phyloP scores from a whole-genome alignment of 2,113 vertebrate genomes.

The Calidris pygmaea region DNA sequence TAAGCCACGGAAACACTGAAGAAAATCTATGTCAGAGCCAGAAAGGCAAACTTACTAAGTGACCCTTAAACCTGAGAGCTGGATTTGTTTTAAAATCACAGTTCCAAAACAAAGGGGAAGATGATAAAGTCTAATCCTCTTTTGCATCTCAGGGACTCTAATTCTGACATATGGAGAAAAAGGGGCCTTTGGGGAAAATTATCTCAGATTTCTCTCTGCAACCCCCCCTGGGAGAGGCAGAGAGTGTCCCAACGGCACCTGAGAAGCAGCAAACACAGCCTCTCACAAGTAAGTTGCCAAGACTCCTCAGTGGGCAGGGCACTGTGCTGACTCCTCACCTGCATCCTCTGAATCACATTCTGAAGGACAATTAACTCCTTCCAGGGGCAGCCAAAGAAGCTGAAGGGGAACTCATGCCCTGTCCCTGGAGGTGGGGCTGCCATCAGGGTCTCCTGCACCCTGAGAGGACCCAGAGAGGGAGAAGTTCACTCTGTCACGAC shows the following conservation, averaged over 20 bases:
- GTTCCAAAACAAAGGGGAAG: not conserved
- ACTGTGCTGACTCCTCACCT: not conserved
- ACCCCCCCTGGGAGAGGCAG: not conserved
- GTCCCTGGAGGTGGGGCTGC: accelerated
- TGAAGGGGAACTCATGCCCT: accelerated
- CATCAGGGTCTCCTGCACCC: not conserved
- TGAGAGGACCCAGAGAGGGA: not conserved
- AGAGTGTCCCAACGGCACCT: accelerated
- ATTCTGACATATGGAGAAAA: not conserved
- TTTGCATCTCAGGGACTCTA: not conserved
- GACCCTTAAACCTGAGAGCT: not conserved
- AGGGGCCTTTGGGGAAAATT: not conserved
- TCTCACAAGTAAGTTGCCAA: not conserved
- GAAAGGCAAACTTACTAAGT: not conserved
- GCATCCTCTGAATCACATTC: not conserved
- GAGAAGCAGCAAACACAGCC: not conserved
- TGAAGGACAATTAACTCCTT: not conserved
- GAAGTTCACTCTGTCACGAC: not conserved
- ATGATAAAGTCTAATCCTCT: not conserved
- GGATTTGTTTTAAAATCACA: not conserved
- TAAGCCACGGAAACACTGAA: slow-evolving; percentile 34
- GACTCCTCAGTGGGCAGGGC: not conserved
- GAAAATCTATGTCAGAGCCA: not conserved
- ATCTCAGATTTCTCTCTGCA: not conserved
- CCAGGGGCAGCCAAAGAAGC: not conserved